Percentiles rank a stretch among this genome's conserved stretches.
These are phyloP conservation scores for Sinocyclocheilus rhinocerous DNA, from an alignment of 2,113 vertebrate genomes.

Conservation along the genomic window DNA sequence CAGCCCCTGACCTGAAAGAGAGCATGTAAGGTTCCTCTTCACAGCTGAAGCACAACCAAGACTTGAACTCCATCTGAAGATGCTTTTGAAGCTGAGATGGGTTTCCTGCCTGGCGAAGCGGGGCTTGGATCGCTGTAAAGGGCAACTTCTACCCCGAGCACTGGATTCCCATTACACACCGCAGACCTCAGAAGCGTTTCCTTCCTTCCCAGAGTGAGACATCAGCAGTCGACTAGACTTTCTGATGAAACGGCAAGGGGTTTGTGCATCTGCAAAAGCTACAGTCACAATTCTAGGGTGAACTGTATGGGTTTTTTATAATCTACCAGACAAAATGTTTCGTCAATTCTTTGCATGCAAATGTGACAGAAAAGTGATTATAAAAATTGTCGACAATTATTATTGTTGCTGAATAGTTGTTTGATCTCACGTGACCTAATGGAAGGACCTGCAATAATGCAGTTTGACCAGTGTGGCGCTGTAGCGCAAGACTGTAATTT, in stretches of 20 bases:
- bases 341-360: not conserved
- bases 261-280: not conserved
- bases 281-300: not conserved
- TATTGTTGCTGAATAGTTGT: not conserved
- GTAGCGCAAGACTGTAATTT: not conserved
- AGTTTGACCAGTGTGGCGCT: no score
- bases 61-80: slow-evolving; percentile 5
- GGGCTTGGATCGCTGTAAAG: not conserved
- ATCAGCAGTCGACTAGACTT: not conserved
- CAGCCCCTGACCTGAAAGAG: slow-evolving; percentile 4
- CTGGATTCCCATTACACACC: slow-evolving; percentile 7
- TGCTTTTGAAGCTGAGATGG: not conserved
- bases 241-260: not conserved
- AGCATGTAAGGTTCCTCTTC: slow-evolving; percentile 5
- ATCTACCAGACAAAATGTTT: no score
- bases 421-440: not conserved
- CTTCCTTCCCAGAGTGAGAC: not conserved
- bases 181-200: not conserved
- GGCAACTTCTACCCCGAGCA: not conserved
- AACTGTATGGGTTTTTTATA: not conserved
- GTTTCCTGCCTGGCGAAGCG: not conserved
- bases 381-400: no score
- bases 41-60: not conserved
- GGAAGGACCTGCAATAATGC: not conserved
- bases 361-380: not conserved